Conservation (phyloP, 2,888 invertebrate species). For the Allygus modestus region DNA sequence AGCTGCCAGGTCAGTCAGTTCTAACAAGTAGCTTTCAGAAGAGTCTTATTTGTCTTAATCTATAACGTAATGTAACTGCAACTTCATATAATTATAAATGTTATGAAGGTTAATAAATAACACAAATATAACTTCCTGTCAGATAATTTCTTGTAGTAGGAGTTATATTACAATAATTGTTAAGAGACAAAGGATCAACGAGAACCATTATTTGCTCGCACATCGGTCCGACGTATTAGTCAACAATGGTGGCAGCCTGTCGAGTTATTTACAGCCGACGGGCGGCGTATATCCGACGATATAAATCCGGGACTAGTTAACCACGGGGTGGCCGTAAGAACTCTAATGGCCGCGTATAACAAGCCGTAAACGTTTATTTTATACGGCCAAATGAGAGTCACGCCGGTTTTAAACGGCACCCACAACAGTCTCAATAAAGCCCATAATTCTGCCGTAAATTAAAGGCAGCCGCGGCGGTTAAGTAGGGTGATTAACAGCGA, state of each 20-base stretch:
- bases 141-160: too few species aligned
- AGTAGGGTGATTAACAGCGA: slow-evolving; percentile 53
- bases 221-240: too few species aligned
- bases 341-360: slow-evolving; percentile 48
- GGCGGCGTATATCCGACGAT: background rate
- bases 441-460: slow-evolving; percentile 48
- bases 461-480: slow-evolving; percentile 27
- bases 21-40: too few species aligned
- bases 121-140: too few species aligned
- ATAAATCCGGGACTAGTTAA: background rate
- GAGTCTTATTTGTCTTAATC: too few species aligned
- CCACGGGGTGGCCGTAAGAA: slow-evolving; percentile 9
- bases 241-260: background rate
- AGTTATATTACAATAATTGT: too few species aligned
- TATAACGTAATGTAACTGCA: too few species aligned
- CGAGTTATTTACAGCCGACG: slow-evolving; percentile 18
- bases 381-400: slow-evolving; percentile 42
- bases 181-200: too few species aligned
- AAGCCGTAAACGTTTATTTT: slow-evolving; percentile 57
- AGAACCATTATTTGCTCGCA: too few species aligned
- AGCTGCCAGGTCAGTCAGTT: too few species aligned
- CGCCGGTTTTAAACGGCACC: slow-evolving; percentile 18
- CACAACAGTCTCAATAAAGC: slow-evolving; percentile 48
- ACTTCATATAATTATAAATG: too few species aligned
- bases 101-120: too few species aligned